phyloP scores from a whole-genome alignment of 2,113 vertebrate species.

The Noctilio leporinus region DNA sequence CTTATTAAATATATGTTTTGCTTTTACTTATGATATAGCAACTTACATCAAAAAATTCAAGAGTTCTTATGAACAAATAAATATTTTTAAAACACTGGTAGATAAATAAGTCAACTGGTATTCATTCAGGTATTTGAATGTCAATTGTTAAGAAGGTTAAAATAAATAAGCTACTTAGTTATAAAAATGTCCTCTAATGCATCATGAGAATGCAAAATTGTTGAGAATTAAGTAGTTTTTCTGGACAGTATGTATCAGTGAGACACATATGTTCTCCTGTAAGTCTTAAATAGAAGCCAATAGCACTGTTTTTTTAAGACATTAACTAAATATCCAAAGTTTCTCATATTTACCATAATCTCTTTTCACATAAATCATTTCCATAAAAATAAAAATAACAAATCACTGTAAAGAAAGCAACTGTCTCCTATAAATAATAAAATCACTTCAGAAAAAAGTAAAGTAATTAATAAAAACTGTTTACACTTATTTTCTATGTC shows the following conservation, averaged over 20 bases:
- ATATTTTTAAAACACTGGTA: constrained; percentile 46
- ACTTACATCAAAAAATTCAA: constrained; percentile 51
- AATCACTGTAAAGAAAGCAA: not conserved
- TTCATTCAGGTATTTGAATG: constrained; percentile 18
- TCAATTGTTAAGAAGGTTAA: not conserved
- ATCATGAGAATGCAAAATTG: not conserved
- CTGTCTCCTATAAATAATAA: not conserved
- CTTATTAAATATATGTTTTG: constrained; percentile 62
- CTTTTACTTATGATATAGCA: constrained; percentile 38
- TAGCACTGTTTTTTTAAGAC: not conserved
- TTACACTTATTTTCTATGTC: not conserved
- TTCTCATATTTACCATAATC: constrained; percentile 9
- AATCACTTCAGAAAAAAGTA: constrained; percentile 16
- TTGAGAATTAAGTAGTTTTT: not conserved
- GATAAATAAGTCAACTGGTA: constrained; percentile 37
- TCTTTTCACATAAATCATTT: constrained; percentile 24
- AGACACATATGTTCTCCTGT: not conserved
- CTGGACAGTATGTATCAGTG: not conserved
- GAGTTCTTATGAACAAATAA: constrained; percentile 51
- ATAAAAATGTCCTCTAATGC: not conserved
- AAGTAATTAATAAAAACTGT: not conserved
- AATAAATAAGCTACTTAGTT: not conserved
- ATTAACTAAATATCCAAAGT: not conserved
- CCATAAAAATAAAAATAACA: not conserved
- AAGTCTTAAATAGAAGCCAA: constrained; percentile 18